phyloP scores from a whole-genome alignment of 2,113 vertebrate species.

The Neomonachus schauinslandi region DNA sequence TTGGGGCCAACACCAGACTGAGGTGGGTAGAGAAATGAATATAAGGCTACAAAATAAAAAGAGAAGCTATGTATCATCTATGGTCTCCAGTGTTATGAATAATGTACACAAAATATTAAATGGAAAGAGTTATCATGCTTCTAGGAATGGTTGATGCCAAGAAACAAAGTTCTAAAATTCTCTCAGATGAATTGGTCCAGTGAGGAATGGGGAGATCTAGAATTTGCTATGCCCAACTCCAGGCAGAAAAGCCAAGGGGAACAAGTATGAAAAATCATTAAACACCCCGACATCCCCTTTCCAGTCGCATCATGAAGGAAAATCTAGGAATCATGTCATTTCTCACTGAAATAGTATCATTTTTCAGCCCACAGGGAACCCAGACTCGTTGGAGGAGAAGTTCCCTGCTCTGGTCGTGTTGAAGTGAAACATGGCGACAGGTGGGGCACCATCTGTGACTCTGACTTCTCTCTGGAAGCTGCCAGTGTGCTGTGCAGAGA shows the following conservation, averaged over 20 bases:
- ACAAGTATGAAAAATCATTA: background rate
- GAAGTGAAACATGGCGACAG: slow-evolving; percentile 80
- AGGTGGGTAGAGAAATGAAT: background rate
- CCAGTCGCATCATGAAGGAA: background rate
- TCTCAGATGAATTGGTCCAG: background rate
- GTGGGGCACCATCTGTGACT: slow-evolving; percentile 84
- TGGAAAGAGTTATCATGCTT: background rate
- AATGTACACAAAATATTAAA: background rate
- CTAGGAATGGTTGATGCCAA: background rate
- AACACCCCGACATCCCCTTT: background rate
- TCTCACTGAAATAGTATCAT: background rate
- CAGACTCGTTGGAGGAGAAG: slow-evolving; percentile 75
- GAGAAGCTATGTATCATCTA: background rate
- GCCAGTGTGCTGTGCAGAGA: slow-evolving; percentile 85
- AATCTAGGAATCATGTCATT: background rate
- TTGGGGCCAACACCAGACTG: background rate
- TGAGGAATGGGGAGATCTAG: background rate
- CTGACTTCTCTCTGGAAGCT: slow-evolving; percentile 81
- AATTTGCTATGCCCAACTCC: background rate
- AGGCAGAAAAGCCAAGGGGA: background rate
- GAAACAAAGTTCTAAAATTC: background rate
- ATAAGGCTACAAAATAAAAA: background rate
- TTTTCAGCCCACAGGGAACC: slow-evolving; percentile 81
- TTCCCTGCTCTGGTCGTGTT: slow-evolving; percentile 85
- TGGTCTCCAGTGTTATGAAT: background rate